phyloP scores from a whole-genome alignment of 2,888 invertebrate genomes.

The Tubulanus polymorphus region DNA sequence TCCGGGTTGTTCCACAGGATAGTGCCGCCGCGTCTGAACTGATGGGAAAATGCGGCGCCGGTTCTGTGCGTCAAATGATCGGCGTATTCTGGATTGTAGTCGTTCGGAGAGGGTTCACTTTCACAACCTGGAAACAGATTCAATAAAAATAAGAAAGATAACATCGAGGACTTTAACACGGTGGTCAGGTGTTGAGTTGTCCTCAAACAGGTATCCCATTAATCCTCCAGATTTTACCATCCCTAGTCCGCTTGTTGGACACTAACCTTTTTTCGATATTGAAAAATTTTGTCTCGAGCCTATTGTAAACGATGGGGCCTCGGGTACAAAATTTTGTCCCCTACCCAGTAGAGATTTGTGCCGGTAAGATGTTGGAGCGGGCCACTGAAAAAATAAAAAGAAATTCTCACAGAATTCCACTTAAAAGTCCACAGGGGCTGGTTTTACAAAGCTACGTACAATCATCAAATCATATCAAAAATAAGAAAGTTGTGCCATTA shows the following conservation, averaged over 20 bases:
- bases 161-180: no score
- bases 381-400: slow-evolving; percentile 33
- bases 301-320: slow-evolving; percentile 33
- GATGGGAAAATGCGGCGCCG: slow-evolving; percentile 32
- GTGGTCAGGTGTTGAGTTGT: no score
- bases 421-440: no score
- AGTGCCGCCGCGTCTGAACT: no score
- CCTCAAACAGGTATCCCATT: no score
- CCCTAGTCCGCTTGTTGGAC: not conserved
- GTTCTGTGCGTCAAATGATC: slow-evolving; percentile 24
- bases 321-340: slow-evolving; percentile 27
- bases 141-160: no score
- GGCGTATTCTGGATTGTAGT: slow-evolving; percentile 31
- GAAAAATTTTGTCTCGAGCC: slow-evolving; percentile 17
- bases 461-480: not conserved
- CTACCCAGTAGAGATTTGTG: slow-evolving; percentile 30
- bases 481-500: not conserved
- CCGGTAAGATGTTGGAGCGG: slow-evolving; percentile 35
- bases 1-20: no score
- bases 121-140: slow-evolving; percentile 23
- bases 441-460: no score
- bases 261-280: not conserved
- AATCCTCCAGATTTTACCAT: no score
- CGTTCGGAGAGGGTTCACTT: slow-evolving; percentile 36
- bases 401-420: not conserved